These are phyloP conservation scores for Machimus atricapillus DNA, from an alignment of 2,888 invertebrate genomes.

Conservation along the genomic window DNA sequence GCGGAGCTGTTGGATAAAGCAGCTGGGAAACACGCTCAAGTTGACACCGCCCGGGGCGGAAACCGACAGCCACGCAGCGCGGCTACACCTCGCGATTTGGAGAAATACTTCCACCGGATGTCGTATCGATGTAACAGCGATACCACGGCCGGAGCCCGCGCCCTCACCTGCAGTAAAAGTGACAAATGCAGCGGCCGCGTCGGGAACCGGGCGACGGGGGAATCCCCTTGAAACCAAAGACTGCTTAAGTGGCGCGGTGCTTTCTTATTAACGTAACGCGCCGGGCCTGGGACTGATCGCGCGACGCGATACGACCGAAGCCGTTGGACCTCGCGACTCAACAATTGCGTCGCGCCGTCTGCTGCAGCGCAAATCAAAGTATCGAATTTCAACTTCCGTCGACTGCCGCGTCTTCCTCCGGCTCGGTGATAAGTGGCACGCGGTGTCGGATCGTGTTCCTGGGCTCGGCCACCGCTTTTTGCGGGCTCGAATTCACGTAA, in stretches of 20 bases:
- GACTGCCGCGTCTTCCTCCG: background rate
- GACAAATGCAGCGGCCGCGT: slow-evolving; percentile 10
- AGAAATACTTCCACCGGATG: slow-evolving; percentile 40
- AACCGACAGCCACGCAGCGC: background rate
- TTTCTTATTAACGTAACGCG: slow-evolving; percentile 33
- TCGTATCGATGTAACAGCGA: slow-evolving; percentile 39
- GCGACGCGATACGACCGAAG: background rate
- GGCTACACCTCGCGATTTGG: slow-evolving; percentile 6
- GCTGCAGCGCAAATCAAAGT: slow-evolving; percentile 30
- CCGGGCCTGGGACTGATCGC: background rate
- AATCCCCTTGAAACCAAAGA: slow-evolving; percentile 28
- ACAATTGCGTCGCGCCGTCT: background rate
- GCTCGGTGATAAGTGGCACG: slow-evolving; percentile 26
- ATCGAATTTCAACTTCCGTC: slow-evolving; percentile 37
- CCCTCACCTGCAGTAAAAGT: slow-evolving; percentile 1
- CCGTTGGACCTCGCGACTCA: background rate
- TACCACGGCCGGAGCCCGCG: slow-evolving; percentile 2
- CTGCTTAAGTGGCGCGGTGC: slow-evolving; percentile 14
- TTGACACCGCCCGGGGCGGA: background rate
- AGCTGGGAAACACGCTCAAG: slow-evolving; percentile 8
- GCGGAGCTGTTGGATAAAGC: background rate
- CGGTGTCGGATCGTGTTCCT: slow-evolving; percentile 3
- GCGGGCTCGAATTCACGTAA: background rate
- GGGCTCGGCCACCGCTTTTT: background rate
- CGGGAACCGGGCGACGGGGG: background rate